Evolutionary conservation across 2,113 vertebrate species (phyloP).

Genomic region (Buteo buteo): DNA sequence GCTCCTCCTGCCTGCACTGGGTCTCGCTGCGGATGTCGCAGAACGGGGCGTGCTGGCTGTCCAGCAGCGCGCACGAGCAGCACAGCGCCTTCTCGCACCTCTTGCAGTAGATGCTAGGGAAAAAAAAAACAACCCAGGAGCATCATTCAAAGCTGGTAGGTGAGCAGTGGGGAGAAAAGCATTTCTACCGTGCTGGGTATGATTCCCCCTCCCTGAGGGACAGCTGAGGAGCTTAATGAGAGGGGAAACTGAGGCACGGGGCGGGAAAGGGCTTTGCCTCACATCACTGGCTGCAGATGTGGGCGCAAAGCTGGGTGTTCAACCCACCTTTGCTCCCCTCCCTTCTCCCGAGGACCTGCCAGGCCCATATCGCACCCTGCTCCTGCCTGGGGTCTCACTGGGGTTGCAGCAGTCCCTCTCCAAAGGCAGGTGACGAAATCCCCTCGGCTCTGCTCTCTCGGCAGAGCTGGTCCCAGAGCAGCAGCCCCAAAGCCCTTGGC

Average conservation of each 20-base stretch:
- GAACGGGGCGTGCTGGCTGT: slow-evolving; percentile 33
- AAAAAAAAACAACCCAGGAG: not conserved
- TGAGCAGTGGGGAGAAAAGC: not conserved
- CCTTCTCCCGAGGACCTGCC: not conserved
- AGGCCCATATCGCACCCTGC: not conserved
- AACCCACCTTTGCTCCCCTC: not conserved
- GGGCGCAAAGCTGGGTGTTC: not conserved
- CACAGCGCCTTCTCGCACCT: slow-evolving; percentile 47
- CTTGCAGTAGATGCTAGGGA: slow-evolving; percentile 58
- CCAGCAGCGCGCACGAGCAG: slow-evolving; percentile 59
- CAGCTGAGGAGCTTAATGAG: not conserved
- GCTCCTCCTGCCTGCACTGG: slow-evolving; percentile 35
- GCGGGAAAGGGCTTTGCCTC: not conserved
- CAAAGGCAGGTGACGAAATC: not conserved
- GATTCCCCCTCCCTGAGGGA: too few relatives aligned
- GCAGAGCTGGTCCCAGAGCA: not conserved
- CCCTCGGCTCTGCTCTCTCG: not conserved
- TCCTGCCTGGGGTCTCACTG: not conserved
- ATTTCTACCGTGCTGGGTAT: not conserved
- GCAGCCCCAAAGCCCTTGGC: not conserved
- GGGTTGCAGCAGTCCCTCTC: not conserved
- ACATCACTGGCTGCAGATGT: not conserved
- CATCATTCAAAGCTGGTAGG: not conserved
- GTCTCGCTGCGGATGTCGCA: slow-evolving; percentile 50
- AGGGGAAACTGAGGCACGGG: not conserved